Percentiles rank a stretch among this genome's conserved stretches.
These are phyloP conservation scores for Hirundichthys speculiger DNA, from an alignment of 2,113 vertebrate genomes.

Conservation along the genomic window DNA sequence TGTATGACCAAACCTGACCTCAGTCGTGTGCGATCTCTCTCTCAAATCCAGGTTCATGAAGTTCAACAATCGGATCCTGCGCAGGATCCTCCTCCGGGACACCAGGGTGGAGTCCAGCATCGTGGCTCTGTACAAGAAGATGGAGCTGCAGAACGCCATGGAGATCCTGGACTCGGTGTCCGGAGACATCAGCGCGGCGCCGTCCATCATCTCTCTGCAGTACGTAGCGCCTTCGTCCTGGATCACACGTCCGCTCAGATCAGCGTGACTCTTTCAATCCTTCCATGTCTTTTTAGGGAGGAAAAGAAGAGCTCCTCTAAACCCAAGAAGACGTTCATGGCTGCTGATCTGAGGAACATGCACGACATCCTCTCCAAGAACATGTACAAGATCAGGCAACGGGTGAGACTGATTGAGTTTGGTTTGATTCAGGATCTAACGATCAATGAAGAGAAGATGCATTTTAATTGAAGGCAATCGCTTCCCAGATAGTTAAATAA, in stretches of 20 bases:
- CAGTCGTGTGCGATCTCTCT: slow-evolving; percentile 1
- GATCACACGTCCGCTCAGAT: neutral
- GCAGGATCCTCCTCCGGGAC: slow-evolving; percentile 89
- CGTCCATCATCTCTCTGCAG: slow-evolving; percentile 77
- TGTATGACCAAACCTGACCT: neutral
- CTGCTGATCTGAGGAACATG: slow-evolving; percentile 90
- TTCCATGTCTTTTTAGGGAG: slow-evolving; percentile 58
- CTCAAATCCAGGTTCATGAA: slow-evolving; percentile 87
- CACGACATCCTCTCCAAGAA: slow-evolving; percentile 93
- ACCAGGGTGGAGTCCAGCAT: slow-evolving; percentile 90
- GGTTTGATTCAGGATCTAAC: no score
- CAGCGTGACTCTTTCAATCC: neutral
- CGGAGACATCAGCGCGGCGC: slow-evolving; percentile 77
- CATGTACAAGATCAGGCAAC: slow-evolving; percentile 94
- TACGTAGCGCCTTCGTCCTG: slow-evolving; percentile 70
- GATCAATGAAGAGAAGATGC: no score
- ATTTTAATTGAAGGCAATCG: no score
- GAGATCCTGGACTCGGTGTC: slow-evolving; percentile 88
- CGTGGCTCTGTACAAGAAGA: slow-evolving; percentile 92
- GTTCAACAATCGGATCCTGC: slow-evolving; percentile 90
- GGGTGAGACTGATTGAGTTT: no score
- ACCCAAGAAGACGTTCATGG: slow-evolving; percentile 82
- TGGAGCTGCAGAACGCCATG: slow-evolving; percentile 93
- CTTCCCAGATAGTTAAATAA: no score
- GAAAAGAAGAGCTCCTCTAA: slow-evolving; percentile 78